Evolutionary conservation across 2,888 invertebrate genomes (phyloP).

Genomic region (Polydrusus cervinus): DNA sequence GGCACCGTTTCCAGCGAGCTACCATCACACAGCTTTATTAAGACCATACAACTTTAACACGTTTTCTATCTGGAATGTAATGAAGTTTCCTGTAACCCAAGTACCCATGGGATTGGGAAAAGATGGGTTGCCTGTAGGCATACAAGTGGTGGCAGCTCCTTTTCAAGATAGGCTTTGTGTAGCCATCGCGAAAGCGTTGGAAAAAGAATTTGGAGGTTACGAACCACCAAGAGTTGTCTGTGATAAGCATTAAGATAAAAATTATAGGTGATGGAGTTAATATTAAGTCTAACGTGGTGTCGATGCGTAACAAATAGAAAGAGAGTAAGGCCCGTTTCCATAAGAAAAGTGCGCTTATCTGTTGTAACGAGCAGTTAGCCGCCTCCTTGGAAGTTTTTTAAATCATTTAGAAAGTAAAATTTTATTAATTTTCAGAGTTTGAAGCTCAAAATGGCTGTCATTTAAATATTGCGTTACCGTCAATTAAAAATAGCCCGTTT

Average conservation of each 20-base stretch:
- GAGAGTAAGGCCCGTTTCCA: too few species aligned
- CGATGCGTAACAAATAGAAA: too few species aligned
- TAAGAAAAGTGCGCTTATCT: too few species aligned
- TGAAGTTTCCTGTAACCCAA: constrained; percentile 88
- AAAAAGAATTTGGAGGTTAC: constrained; percentile 82
- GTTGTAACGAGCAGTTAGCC: too few species aligned
- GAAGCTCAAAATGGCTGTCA: too few species aligned
- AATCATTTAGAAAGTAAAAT: too few species aligned
- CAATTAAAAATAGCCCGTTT: too few species aligned
- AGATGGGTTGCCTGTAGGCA: constrained; percentile 84
- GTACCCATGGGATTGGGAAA: constrained; percentile 85
- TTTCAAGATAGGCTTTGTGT: constrained; percentile 82
- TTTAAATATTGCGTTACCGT: too few species aligned
- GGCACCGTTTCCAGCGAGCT: constrained; percentile 85
- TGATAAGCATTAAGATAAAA: not conserved
- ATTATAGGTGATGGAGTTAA: too few species aligned
- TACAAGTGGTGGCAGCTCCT: constrained; percentile 85
- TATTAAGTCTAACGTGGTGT: too few species aligned
- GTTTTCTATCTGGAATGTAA: constrained; percentile 88
- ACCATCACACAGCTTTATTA: constrained; percentile 85
- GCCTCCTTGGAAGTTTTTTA: too few species aligned
- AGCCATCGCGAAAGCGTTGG: constrained; percentile 83
- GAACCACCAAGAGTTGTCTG: constrained; percentile 71
- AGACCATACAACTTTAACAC: constrained; percentile 90
- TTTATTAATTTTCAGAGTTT: too few species aligned